These are phyloP conservation scores for Rousettus madagascariensis DNA, from an alignment of 2,797 vertebrate genomes.

Conservation along the genomic window DNA sequence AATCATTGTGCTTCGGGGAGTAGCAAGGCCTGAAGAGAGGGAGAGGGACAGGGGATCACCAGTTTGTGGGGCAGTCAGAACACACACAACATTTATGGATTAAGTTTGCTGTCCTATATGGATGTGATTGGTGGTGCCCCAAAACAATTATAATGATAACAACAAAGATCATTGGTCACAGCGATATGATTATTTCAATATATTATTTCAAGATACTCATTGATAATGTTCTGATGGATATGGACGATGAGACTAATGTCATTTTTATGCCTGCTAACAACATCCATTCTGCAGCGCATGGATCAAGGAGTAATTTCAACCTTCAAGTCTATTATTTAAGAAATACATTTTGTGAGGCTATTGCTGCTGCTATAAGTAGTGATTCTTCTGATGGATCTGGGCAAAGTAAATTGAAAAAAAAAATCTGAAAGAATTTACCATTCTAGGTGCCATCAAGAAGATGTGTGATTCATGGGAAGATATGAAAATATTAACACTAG, in stretches of 20 bases:
- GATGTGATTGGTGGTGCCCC: too few species aligned
- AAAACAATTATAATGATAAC: neutral
- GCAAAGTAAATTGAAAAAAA: neutral
- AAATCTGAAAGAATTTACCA: neutral
- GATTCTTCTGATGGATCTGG: neutral
- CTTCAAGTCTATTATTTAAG: neutral
- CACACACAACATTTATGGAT: neutral
- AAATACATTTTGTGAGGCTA: neutral
- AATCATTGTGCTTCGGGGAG: neutral
- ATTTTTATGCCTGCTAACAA: neutral
- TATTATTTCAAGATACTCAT: neutral
- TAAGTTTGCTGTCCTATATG: too few species aligned
- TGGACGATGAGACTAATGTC: too few species aligned
- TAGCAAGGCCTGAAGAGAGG: neutral
- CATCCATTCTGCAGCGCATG: neutral
- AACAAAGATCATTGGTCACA: neutral
- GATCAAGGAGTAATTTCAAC: neutral
- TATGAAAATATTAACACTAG: neutral
- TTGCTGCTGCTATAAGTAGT: neutral
- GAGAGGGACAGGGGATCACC: neutral
- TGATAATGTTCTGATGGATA: neutral
- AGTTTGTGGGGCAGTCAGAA: neutral
- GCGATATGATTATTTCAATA: neutral
- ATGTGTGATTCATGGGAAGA: neutral
- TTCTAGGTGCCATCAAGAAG: neutral